Percentiles rank a stretch among this genome's conserved stretches.
These are phyloP conservation scores for Gymnarchus niloticus DNA, from an alignment of 2,113 vertebrate species.

Conservation along the genomic window DNA sequence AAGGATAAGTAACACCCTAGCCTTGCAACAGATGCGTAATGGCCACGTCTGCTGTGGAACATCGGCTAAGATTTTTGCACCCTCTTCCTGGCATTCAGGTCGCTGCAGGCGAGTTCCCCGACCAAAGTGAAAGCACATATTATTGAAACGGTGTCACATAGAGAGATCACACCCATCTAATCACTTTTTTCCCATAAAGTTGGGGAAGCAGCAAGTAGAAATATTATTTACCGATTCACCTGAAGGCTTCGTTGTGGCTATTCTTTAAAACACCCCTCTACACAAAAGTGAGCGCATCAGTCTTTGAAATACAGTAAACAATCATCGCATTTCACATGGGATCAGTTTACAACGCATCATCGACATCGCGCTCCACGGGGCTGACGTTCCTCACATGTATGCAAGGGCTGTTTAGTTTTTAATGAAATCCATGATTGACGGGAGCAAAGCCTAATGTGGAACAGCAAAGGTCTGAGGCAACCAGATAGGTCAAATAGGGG, in stretches of 20 bases:
- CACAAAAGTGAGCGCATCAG: not conserved
- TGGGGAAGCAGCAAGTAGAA: not conserved
- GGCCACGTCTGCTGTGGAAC: not conserved
- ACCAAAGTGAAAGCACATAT: not conserved
- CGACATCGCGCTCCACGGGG: not conserved
- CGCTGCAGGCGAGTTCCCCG: not conserved
- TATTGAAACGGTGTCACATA: not conserved
- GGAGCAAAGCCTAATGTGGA: not conserved
- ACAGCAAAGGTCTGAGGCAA: not conserved
- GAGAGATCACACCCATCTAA: slow-evolving; percentile 10
- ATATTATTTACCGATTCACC: not conserved
- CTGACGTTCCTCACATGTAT: not conserved
- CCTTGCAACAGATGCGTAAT: not conserved
- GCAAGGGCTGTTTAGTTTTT: no score
- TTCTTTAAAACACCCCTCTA: not conserved
- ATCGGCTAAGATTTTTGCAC: not conserved
- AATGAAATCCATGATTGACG: not conserved
- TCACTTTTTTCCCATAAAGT: not conserved
- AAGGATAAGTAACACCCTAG: not conserved
- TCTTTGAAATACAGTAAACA: not conserved
- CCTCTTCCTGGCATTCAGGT: not conserved
- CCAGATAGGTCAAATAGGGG: not conserved
- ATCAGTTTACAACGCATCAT: not conserved
- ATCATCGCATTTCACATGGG: not conserved
- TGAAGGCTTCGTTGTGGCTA: slow-evolving; percentile 5